A percentile compares a stretch with the other conserved stretches of the same genome.
Conservation (phyloP, 2,797 vertebrate genomes). For the Scolopax bukidnonensis region DNA sequence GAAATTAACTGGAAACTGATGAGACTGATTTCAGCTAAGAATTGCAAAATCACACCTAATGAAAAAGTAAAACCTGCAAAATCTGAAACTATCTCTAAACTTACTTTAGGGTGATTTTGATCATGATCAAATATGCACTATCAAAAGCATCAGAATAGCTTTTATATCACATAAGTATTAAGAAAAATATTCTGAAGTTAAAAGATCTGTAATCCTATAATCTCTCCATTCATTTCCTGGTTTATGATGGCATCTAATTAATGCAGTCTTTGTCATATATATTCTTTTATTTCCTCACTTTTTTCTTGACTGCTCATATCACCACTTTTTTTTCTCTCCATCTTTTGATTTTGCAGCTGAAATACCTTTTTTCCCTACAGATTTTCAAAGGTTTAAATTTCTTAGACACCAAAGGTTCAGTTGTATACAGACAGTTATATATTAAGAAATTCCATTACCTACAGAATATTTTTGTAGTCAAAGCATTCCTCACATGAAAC, state of each 20-base stretch:
- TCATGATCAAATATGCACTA: neutral
- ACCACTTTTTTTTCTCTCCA: neutral
- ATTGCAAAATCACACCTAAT: neutral
- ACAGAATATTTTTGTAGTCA: neutral
- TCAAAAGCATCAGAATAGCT: neutral
- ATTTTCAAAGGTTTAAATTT: neutral
- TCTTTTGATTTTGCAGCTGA: neutral
- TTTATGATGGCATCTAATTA: neutral
- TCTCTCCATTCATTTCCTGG: neutral
- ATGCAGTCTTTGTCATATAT: neutral
- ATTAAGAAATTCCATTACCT: neutral
- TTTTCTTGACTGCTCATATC: neutral
- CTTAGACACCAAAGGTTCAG: neutral
- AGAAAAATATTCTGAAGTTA: neutral
- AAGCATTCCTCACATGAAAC: neutral
- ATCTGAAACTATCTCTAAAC: neutral
- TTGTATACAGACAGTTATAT: neutral
- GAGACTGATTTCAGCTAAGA: neutral
- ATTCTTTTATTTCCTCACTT: neutral
- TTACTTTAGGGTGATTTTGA: neutral
- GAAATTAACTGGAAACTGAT: constrained; percentile 20
- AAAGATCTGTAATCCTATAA: neutral
- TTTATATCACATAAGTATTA: neutral
- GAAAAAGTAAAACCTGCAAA: neutral
- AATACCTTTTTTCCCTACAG: neutral